phyloP scores from a whole-genome alignment of 2,888 invertebrate genomes.

The Biston stratarius region DNA sequence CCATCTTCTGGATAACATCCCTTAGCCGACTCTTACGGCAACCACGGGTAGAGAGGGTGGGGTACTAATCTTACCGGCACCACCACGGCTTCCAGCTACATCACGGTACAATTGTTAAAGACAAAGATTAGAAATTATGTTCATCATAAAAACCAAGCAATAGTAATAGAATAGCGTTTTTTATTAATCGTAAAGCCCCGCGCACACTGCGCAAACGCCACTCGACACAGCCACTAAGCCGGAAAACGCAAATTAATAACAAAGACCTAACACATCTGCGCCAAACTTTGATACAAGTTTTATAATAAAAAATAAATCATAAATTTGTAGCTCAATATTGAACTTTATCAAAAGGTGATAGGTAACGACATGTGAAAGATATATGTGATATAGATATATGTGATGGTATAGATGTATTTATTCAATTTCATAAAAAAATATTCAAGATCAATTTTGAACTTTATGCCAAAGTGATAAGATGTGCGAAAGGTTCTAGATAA shows the following conservation, averaged over 20 bases:
- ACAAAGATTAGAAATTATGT: background rate
- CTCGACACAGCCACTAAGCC: conserved; percentile 81
- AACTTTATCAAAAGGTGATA: background rate
- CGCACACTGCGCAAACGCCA: conserved; percentile 59
- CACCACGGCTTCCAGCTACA: too few relatives aligned
- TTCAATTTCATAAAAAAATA: conserved; percentile 16
- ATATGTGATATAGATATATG: too few relatives aligned
- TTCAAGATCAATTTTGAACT: conserved; percentile 49
- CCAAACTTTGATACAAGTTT: conserved; percentile 37
- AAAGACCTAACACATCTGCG: conserved; percentile 84
- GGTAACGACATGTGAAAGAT: background rate
- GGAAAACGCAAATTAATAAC: conserved; percentile 85
- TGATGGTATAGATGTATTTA: background rate
- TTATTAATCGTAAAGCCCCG: conserved; percentile 53
- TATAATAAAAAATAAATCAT: background rate
- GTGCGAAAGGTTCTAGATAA: conserved; percentile 50
- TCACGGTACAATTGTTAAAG: background rate
- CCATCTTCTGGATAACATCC: too few relatives aligned
- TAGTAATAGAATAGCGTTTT: conserved; percentile 57
- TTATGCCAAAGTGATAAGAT: conserved; percentile 51
- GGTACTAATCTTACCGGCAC: too few relatives aligned
- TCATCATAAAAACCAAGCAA: conserved; percentile 5
- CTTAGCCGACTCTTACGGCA: too few relatives aligned
- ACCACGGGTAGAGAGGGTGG: too few relatives aligned
- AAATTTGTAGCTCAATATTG: background rate